phyloP scores from a whole-genome alignment of 2,888 invertebrate genomes.

The Spatulosminthurus flaviceps region DNA sequence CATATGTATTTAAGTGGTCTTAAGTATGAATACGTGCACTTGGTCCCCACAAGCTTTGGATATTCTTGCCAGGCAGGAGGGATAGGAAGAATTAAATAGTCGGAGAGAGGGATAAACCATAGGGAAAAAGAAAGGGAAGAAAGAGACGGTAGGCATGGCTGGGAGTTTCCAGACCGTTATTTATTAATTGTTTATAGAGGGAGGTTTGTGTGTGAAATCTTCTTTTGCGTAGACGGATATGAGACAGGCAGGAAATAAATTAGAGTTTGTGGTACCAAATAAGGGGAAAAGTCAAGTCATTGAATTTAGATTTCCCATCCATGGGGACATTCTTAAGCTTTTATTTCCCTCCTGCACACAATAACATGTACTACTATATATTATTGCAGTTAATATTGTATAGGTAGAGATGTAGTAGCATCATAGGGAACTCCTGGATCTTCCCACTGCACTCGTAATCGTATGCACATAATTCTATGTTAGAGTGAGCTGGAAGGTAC shows the following conservation, averaged over 20 bases:
- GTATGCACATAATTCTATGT: no score
- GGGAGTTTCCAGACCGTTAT: conserved; percentile 24
- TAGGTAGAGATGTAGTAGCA: no score
- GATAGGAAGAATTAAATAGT: not conserved
- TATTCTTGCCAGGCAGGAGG: no score
- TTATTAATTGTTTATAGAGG: conserved; percentile 45
- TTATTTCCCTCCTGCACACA: not conserved
- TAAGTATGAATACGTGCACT: no score
- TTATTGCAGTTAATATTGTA: no score
- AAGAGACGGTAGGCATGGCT: conserved; percentile 10
- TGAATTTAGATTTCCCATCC: conserved; percentile 36
- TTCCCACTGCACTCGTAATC: no score
- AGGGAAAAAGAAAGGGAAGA: not conserved
- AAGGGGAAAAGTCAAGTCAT: conserved; percentile 46
- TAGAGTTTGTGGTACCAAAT: conserved; percentile 43
- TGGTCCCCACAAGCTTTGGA: not conserved
- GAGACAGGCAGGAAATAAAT: conserved; percentile 43
- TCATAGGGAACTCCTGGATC: no score
- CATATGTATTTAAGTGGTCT: no score
- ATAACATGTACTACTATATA: not conserved
- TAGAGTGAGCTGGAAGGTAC: no score
- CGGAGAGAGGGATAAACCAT: not conserved
- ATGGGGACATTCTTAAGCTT: conserved; percentile 26
- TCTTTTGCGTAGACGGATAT: conserved; percentile 29
- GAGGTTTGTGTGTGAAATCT: conserved; percentile 29